Evolutionary conservation across 2,888 invertebrate species (phyloP), one percentile per base, ranked within the genome.

Genomic region (Chalcis sispes): DNA sequence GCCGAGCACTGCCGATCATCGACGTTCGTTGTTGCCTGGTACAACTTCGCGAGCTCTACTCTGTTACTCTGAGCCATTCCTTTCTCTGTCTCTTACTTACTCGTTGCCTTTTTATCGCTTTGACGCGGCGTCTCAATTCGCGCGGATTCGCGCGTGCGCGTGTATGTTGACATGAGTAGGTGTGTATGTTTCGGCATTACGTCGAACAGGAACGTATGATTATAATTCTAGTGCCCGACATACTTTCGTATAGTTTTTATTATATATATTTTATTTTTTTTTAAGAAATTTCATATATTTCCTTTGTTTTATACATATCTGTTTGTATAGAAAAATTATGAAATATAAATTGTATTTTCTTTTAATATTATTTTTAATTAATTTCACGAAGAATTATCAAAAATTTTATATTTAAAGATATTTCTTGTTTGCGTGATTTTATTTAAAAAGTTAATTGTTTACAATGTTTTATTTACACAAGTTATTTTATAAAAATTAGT

Each of bases 1-100:
- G 70, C 40, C 70, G 70, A 69, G 42, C 56, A 58, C 67, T 58
- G 58, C 25, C 32, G 65, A 32, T 40, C 36, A 36, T 15, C 61
- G 61, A 25, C 42, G 48, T 29, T 5, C 48, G 46, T 29, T n/a
- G 36, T 40, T 13, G 15, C 3, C 59, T 56, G 8, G 10, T 15
- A 15, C 50, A 2, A 15, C 50, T 20, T 50, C 50, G 32, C 32
- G 32, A 5, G 4, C 42, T 5, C 13, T 42, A 18, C 10, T 50
- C 52, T 25, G 10, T 25, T 52, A 25, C 52, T 20, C 50, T n/a
- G 5, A 2, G 20, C 4, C 3, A 50, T 46, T 20, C 4, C 5
- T 2, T 18, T 20, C 20, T 5, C 20, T 20, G 50, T 50, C 20
- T 50, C 50, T 18, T 20, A 4, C 50, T 42, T 42, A 2, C 42